Conservation (phyloP, 2,797 vertebrate genomes). For the Danio aesculapii region DNA sequence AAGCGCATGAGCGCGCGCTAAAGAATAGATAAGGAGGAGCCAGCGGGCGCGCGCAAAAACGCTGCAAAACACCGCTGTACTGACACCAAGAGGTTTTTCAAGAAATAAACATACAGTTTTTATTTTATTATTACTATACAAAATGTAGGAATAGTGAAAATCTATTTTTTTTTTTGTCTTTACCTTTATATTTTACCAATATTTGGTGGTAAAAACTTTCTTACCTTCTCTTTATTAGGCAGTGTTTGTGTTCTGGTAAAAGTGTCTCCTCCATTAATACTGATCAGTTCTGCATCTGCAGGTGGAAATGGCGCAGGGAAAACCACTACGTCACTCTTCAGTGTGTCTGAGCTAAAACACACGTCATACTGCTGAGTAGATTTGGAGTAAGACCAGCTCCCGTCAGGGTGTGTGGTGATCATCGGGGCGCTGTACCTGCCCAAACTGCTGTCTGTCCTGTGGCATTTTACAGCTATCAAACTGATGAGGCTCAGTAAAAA, state of each 20-base stretch:
- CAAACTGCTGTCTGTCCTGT: conserved; percentile 48
- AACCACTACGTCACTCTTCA: conserved; percentile 56
- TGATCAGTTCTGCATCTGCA: conserved; percentile 47
- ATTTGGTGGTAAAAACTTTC: neutral
- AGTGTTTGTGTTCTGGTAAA: conserved; percentile 51
- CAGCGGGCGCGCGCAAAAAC: neutral
- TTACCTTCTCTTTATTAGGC: conserved; percentile 50
- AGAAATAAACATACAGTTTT: neutral
- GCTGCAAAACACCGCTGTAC: conserved; percentile 5
- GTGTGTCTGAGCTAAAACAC: conserved; percentile 53
- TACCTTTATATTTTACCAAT: too few relatives aligned
- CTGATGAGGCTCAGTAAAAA: conserved; percentile 48
- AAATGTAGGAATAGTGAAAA: too few relatives aligned
- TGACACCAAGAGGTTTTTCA: conserved; percentile 52
- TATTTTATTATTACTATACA: too few relatives aligned
- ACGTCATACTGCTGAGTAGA: conserved; percentile 56
- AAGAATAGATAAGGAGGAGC: conserved; percentile 47
- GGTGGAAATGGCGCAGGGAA: conserved; percentile 32
- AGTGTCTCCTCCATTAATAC: conserved; percentile 53
- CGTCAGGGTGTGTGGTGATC: conserved; percentile 54
- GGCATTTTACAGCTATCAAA: conserved; percentile 49
- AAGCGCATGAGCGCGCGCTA: conserved; percentile 48
- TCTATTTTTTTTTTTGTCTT: too few relatives aligned
- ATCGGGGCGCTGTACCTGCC: conserved; percentile 42
- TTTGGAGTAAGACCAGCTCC: conserved; percentile 52